Evolutionary conservation across 2,113 vertebrate species (phyloP).

Genomic region (Oplegnathus fasciatus): DNA sequence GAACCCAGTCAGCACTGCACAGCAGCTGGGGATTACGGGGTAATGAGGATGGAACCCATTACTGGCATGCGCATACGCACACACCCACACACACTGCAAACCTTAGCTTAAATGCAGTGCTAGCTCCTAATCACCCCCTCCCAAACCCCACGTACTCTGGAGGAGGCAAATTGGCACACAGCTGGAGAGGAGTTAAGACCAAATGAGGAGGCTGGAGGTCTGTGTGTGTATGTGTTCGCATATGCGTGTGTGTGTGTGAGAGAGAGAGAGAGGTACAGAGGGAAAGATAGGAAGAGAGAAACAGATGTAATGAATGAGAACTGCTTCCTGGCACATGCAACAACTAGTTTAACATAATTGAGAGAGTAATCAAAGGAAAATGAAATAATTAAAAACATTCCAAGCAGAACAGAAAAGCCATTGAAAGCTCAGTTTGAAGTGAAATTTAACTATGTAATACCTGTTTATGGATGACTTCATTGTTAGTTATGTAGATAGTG

Average conservation of each 20-base stretch:
- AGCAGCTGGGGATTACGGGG: constrained; percentile 81
- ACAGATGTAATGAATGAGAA: constrained; percentile 67
- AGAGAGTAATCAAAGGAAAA: constrained; percentile 61
- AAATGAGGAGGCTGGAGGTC: constrained; percentile 65
- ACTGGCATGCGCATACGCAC: constrained; percentile 26
- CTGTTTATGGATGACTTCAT: constrained; percentile 38
- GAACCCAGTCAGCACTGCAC: constrained; percentile 72
- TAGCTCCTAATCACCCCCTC: constrained; percentile 64
- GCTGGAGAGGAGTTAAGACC: constrained; percentile 75
- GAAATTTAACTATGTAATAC: constrained; percentile 28
- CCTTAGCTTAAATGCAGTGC: constrained; percentile 46
- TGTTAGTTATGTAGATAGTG: background rate
- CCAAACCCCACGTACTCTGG: constrained; percentile 58
- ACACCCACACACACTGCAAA: constrained; percentile 34
- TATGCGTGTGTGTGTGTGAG: constrained; percentile 6
- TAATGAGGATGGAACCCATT: constrained; percentile 78
- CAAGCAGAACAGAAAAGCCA: constrained; percentile 28
- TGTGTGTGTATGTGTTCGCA: constrained; percentile 29
- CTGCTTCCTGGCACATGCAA: constrained; percentile 66
- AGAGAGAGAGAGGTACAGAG: background rate
- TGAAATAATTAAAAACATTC: constrained; percentile 40
- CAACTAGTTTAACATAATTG: constrained; percentile 65
- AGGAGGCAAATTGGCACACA: constrained; percentile 78
- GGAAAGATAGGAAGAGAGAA: constrained; percentile 39
- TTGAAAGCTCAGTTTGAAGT: constrained; percentile 19